Evolutionary conservation across 2,797 vertebrate genomes (phyloP).

Genomic region (Lutjanus campechanus): DNA sequence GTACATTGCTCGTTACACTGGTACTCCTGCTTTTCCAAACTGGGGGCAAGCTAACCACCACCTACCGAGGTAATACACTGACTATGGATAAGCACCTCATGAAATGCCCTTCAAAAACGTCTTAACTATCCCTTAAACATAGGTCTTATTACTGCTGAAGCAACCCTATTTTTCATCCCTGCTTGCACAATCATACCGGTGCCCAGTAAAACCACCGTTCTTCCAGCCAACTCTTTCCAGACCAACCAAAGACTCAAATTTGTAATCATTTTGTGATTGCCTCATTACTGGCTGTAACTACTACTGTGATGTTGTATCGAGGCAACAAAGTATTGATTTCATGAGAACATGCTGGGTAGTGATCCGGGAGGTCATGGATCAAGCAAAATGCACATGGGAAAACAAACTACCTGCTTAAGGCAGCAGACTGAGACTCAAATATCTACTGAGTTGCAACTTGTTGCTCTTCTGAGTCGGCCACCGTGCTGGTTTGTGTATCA

Average conservation of each 20-base stretch:
- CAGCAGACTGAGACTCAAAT: conserved; percentile 16
- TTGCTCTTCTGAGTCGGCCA: conserved; percentile 14
- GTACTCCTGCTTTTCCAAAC: no score
- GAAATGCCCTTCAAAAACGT: no score
- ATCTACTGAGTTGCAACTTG: conserved; percentile 2
- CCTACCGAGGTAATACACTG: no score
- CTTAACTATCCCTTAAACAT: no score
- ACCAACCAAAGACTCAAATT: not conserved
- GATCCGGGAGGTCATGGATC: not conserved
- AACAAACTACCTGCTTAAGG: conserved; percentile 15
- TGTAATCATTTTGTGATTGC: no score
- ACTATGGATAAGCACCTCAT: no score
- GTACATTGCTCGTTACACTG: no score
- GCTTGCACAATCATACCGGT: conserved; percentile 1
- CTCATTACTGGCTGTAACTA: not conserved
- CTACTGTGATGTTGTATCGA: conserved; percentile 3
- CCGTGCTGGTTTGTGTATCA: conserved; percentile 25
- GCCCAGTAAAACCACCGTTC: conserved; percentile 1
- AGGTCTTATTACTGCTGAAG: conserved; percentile 11
- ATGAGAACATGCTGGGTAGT: not conserved
- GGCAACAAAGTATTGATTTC: conserved; percentile 35
- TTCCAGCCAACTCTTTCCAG: not conserved
- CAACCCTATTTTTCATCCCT: not conserved
- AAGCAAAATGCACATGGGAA: not conserved
- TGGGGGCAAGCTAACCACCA: no score